Conservation (phyloP, 2,888 invertebrate genomes). For the Caenorhabditis zanzibari region DNA sequence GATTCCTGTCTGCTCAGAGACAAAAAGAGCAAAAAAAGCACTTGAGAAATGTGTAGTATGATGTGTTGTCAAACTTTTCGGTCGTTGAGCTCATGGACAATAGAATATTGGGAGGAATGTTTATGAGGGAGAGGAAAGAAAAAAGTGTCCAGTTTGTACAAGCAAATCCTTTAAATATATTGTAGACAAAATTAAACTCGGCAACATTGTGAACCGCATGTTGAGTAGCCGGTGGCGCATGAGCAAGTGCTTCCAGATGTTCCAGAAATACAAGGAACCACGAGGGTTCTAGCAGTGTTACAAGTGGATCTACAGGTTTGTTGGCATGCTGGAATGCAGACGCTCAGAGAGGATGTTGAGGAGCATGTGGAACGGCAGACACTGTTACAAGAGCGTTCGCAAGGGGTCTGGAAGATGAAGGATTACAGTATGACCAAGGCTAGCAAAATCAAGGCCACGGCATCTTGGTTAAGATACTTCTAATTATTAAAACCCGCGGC, state of each 20-base stretch:
- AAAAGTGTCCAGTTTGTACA: conserved; percentile 16
- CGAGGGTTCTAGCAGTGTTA: conserved; percentile 45
- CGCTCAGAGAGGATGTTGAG: conserved; percentile 41
- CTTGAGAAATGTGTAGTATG: conserved; percentile 58
- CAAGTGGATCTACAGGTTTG: conserved; percentile 59
- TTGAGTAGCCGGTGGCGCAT: conserved; percentile 48
- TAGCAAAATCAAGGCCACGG: no score
- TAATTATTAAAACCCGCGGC: no score
- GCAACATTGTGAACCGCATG: conserved; percentile 61
- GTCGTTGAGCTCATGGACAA: conserved; percentile 36
- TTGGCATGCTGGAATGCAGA: conserved; percentile 64
- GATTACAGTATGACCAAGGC: background rate
- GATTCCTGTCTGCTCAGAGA: conserved; percentile 45
- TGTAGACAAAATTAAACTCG: conserved; percentile 22
- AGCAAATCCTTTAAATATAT: conserved; percentile 16
- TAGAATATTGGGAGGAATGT: conserved; percentile 38
- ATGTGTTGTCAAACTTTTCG: conserved; percentile 38
- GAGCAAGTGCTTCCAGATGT: conserved; percentile 46
- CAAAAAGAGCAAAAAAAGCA: conserved; percentile 37
- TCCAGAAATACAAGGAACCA: conserved; percentile 49
- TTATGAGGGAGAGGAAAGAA: conserved; percentile 3
- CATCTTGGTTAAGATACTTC: no score
- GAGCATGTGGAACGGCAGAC: conserved; percentile 57
- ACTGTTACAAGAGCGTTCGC: conserved; percentile 54
- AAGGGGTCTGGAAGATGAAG: conserved; percentile 38